phyloP scores from a whole-genome alignment of 2,797 vertebrate species.

The Gambusia yucatana region DNA sequence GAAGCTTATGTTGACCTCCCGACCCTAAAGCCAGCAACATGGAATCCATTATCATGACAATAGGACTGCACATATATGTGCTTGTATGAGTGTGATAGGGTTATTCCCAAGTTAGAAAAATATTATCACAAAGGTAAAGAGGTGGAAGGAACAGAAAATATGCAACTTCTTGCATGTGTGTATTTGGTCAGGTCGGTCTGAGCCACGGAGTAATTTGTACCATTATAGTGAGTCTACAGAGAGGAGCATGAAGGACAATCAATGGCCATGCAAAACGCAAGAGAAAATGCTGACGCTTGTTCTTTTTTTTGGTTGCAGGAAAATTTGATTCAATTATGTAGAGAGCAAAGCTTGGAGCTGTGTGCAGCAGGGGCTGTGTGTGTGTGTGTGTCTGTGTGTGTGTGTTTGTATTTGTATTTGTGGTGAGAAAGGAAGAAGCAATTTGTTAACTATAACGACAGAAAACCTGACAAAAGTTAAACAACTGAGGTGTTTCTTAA shows the following conservation, averaged over 20 bases:
- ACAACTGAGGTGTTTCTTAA: background rate
- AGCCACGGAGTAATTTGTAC: constrained; percentile 86
- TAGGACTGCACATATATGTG: constrained; percentile 75
- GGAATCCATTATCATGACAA: constrained; percentile 99
- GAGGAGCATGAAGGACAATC: constrained; percentile 87
- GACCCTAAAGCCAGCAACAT: constrained; percentile 97
- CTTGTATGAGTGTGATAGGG: constrained; percentile 70
- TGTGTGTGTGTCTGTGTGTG: background rate
- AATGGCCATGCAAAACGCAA: constrained; percentile 63
- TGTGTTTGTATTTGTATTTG: background rate
- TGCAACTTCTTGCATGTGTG: constrained; percentile 18
- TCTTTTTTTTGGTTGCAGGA: constrained; percentile 35
- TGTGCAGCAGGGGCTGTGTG: constrained; percentile 29
- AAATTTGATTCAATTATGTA: constrained; percentile 70
- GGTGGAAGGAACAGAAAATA: background rate
- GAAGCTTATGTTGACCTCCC: constrained; percentile 97
- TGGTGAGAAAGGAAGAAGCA: constrained; percentile 19
- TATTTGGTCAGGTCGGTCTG: constrained; percentile 83
- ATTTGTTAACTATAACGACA: constrained; percentile 34
- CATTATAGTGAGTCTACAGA: constrained; percentile 87
- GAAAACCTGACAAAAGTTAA: constrained; percentile 10
- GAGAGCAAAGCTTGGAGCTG: constrained; percentile 51
- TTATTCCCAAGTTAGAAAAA: constrained; percentile 86
- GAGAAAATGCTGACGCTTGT: constrained; percentile 61
- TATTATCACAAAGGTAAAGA: constrained; percentile 18